Evolutionary conservation across 2,888 invertebrate genomes (phyloP).

Genomic region (Eucera pruinosa): DNA sequence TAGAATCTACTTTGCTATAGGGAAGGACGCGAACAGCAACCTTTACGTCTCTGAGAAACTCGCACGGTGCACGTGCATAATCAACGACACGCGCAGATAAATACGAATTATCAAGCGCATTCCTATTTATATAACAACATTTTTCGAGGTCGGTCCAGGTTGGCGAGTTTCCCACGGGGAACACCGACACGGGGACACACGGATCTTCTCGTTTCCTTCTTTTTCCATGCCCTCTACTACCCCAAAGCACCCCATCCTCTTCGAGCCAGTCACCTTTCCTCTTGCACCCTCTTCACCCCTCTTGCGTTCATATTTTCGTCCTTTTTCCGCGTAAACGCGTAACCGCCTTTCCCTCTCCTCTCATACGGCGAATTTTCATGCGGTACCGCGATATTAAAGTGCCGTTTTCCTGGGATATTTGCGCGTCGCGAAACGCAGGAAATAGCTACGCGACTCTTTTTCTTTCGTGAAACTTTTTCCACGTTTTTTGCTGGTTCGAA

Average conservation of each 20-base stretch:
- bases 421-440: conserved; percentile 69
- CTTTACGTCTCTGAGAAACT: not conserved
- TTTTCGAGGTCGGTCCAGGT: conserved; percentile 9
- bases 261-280: not conserved
- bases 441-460: conserved; percentile 67
- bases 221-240: not conserved
- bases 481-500: conserved; percentile 25
- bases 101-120: conserved; percentile 70
- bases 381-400: conserved; percentile 68
- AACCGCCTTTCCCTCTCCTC: conserved; percentile 1
- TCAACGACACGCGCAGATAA: conserved; percentile 72
- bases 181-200: not conserved
- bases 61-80: conserved; percentile 64
- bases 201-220: not conserved
- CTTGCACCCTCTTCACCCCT: too few species aligned
- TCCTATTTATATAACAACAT: conserved; percentile 66
- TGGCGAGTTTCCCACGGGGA: conserved; percentile 51
- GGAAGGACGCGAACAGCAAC: not conserved
- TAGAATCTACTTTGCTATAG: not conserved
- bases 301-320: not conserved
- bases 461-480: conserved; percentile 50
- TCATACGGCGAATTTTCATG: conserved; percentile 62
- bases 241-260: not conserved
- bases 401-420: conserved; percentile 70
- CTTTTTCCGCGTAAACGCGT: not conserved